These are phyloP conservation scores for Parazoanthus darwini DNA, from an alignment of 92 coral and sea anemone genomes.

Conservation along the genomic window DNA sequence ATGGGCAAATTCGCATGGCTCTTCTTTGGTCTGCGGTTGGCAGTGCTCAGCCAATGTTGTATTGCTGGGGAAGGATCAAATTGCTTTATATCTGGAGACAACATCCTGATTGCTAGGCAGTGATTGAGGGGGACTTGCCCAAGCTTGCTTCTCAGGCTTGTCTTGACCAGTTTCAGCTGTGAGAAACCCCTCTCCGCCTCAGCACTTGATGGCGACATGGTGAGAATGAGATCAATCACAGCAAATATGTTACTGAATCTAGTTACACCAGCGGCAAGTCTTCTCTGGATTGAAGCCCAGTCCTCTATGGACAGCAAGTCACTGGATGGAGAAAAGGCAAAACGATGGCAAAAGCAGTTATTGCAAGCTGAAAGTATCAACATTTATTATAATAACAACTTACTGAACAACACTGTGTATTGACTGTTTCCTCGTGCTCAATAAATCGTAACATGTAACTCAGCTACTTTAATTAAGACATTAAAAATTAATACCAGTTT, in stretches of 20 bases:
- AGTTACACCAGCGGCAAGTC: not conserved
- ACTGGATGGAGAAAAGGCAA: not conserved
- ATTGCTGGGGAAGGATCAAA: constrained; percentile 12
- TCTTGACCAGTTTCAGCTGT: constrained; percentile 44
- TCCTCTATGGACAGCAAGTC: not conserved
- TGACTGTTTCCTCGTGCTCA: no score
- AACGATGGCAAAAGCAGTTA: no score
- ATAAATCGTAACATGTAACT: no score
- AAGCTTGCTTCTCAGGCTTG: constrained; percentile 28
- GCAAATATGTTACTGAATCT: constrained; percentile 31
- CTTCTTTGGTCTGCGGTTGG: constrained; percentile 7
- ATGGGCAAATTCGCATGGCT: not conserved
- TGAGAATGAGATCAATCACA: constrained; percentile 45
- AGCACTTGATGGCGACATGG: constrained; percentile 46
- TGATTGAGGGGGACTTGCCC: constrained; percentile 26
- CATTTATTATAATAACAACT: no score
- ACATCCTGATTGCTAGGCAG: constrained; percentile 6
- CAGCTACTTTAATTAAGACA: no score
- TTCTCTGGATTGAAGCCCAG: not conserved
- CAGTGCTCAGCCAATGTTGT: constrained; percentile 11
- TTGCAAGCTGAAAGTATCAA: no score
- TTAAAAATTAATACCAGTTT: no score
- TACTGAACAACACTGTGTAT: no score
- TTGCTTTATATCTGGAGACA: not conserved
- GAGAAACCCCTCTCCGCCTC: constrained; percentile 45